Conservation (phyloP, 2,113 vertebrate species). For the Myodes glareolus region DNA sequence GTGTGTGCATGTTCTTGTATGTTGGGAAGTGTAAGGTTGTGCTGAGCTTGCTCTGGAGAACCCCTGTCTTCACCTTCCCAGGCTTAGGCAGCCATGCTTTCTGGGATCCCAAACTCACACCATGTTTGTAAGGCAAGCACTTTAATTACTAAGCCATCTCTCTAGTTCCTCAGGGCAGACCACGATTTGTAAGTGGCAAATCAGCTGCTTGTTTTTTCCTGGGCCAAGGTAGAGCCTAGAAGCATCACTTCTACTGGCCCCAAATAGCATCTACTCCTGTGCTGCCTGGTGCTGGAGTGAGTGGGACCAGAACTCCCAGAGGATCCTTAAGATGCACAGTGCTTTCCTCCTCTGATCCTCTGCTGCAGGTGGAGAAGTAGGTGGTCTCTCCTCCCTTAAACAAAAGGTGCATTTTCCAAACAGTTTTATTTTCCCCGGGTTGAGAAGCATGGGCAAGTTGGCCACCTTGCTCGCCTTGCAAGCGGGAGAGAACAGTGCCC, state of each 20-base stretch:
- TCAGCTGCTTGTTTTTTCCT: not conserved
- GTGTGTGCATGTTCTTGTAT: not conserved
- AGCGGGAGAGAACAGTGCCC: not conserved
- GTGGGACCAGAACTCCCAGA: not conserved
- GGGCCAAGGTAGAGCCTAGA: not conserved
- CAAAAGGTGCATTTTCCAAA: not conserved
- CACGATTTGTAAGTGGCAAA: not conserved
- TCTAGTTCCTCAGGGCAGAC: not conserved
- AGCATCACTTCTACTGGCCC: not conserved
- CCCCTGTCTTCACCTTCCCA: not conserved
- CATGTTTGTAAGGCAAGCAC: not conserved
- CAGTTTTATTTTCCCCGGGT: not conserved
- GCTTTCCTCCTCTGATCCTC: not conserved
- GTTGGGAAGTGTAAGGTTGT: not conserved
- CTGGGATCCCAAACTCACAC: not conserved
- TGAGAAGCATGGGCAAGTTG: not conserved
- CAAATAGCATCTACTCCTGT: not conserved
- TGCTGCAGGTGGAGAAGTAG: not conserved
- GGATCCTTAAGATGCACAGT: not conserved
- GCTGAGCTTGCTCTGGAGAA: not conserved
- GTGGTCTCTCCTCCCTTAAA: not conserved
- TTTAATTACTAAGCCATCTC: not conserved
- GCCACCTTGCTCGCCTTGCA: rapidly evolving
- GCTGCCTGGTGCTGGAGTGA: not conserved
- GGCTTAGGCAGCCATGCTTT: not conserved